Percentiles rank a stretch among this genome's conserved stretches.
phyloP scores from a whole-genome alignment of 2,888 invertebrate genomes.

The Idaea aversata region DNA sequence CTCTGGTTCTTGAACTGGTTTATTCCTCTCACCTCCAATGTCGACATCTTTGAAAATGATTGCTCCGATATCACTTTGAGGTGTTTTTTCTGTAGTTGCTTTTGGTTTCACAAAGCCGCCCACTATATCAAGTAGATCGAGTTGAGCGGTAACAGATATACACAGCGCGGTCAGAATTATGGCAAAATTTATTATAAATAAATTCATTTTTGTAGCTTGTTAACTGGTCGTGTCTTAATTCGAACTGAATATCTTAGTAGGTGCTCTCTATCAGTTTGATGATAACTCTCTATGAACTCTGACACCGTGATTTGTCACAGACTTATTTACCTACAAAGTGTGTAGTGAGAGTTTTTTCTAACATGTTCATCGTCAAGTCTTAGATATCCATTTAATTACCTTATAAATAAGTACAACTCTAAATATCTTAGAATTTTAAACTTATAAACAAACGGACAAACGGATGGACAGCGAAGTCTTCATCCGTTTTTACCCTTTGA shows the following conservation, averaged over 20 bases:
- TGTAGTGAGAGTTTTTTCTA: neutral
- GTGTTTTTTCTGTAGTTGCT: neutral
- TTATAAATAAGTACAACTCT: too few species aligned
- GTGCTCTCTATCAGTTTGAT: constrained; percentile 31
- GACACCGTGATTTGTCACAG: neutral
- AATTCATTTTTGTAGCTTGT: constrained; percentile 41
- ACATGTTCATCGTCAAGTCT: neutral
- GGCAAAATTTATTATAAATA: constrained; percentile 37
- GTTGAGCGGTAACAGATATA: constrained; percentile 37
- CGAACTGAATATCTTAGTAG: constrained; percentile 20
- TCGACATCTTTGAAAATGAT: neutral
- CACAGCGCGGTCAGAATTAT: constrained; percentile 31
- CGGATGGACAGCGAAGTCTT: too few species aligned
- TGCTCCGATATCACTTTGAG: neutral
- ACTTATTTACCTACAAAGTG: neutral
- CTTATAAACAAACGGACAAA: too few species aligned
- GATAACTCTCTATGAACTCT: constrained; percentile 38
- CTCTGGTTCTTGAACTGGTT: constrained; percentile 9
- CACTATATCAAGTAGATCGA: constrained; percentile 42
- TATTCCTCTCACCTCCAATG: neutral
- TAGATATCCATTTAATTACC: neutral
- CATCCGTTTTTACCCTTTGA: too few species aligned
- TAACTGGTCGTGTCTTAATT: constrained; percentile 15
- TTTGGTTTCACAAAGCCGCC: neutral
- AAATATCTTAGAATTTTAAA: too few species aligned